Evolutionary conservation across 1,140 invertebrate species (phyloP).

Genomic region (Drosophila ironensis): DNA sequence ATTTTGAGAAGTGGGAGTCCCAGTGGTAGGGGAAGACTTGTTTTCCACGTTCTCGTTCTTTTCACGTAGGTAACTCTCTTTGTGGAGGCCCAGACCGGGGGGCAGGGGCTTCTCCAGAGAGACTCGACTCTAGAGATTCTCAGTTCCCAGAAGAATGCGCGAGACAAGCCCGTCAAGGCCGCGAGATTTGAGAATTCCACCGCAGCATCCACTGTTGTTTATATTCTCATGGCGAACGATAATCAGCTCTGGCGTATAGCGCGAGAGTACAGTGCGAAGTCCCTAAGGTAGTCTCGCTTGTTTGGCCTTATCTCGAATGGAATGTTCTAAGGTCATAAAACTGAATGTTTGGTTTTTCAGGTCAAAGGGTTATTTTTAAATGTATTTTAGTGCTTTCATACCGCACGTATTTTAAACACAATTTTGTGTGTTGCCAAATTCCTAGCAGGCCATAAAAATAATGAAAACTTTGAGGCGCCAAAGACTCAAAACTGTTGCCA

Average conservation of each 20-base stretch:
- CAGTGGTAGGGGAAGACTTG: too few relatives aligned
- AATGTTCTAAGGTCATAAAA: not conserved
- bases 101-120: not conserved
- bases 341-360: not conserved
- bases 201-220: slow-evolving; percentile 60
- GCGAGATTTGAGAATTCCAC: slow-evolving; percentile 47
- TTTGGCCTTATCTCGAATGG: not conserved
- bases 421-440: too few relatives aligned
- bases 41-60: slow-evolving; percentile 11
- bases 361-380: not conserved
- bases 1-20: slow-evolving; percentile 8
- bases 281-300: not conserved
- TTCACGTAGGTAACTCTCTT: not conserved
- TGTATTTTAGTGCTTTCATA: too few relatives aligned
- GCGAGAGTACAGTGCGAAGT: slow-evolving; percentile 8
- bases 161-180: slow-evolving; percentile 43
- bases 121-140: not conserved
- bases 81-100: not conserved
- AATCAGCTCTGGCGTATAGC: slow-evolving; percentile 32
- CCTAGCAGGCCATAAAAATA: too few relatives aligned
- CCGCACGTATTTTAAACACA: not conserved
- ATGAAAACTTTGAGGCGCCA: too few relatives aligned
- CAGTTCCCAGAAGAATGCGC: not conserved
- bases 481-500: too few relatives aligned
- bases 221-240: slow-evolving; percentile 52